phyloP scores from a whole-genome alignment of 2,888 invertebrate genomes.

The Drosophila mulleri region DNA sequence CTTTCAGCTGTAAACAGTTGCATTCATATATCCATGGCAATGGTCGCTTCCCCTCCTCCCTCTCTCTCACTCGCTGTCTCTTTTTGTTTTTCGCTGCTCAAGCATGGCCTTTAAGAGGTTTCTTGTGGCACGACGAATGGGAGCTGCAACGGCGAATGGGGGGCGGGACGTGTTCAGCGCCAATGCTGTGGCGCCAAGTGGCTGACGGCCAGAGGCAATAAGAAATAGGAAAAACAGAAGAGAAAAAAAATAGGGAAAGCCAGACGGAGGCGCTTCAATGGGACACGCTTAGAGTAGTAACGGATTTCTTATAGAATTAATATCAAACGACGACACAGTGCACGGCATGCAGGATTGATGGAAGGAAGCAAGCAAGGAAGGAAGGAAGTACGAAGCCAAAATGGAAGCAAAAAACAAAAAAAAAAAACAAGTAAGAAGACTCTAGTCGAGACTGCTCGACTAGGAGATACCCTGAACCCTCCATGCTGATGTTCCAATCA shows the following conservation, averaged over 20 bases:
- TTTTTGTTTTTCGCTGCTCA: slow-evolving; percentile 4
- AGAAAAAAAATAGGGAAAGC: background rate
- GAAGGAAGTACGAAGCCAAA: slow-evolving; percentile 15
- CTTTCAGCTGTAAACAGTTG: slow-evolving; percentile 11
- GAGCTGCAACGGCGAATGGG: slow-evolving; percentile 39
- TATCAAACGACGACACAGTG: slow-evolving; percentile 62
- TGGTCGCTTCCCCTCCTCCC: too few relatives aligned
- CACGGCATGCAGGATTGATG: slow-evolving; percentile 7
- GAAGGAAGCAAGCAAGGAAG: slow-evolving; percentile 12
- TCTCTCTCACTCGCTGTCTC: too few relatives aligned
- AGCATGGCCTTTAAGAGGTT: slow-evolving; percentile 33
- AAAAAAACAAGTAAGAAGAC: background rate
- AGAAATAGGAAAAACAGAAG: slow-evolving; percentile 2
- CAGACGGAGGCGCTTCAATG: slow-evolving; percentile 64
- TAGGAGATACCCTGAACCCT: too few relatives aligned
- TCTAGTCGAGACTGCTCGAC: too few relatives aligned
- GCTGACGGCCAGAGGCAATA: slow-evolving; percentile 32
- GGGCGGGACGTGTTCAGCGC: slow-evolving; percentile 4
- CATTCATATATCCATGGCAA: slow-evolving; percentile 4
- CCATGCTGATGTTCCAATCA: too few relatives aligned
- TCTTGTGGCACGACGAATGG: slow-evolving; percentile 29
- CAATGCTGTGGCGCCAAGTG: slow-evolving; percentile 61
- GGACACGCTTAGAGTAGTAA: slow-evolving; percentile 70
- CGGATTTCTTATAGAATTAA: slow-evolving; percentile 79
- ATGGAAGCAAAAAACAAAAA: slow-evolving; percentile 1